Evolutionary conservation across 2,113 vertebrate genomes (phyloP).

Genomic region (Pseudopodoces humilis): DNA sequence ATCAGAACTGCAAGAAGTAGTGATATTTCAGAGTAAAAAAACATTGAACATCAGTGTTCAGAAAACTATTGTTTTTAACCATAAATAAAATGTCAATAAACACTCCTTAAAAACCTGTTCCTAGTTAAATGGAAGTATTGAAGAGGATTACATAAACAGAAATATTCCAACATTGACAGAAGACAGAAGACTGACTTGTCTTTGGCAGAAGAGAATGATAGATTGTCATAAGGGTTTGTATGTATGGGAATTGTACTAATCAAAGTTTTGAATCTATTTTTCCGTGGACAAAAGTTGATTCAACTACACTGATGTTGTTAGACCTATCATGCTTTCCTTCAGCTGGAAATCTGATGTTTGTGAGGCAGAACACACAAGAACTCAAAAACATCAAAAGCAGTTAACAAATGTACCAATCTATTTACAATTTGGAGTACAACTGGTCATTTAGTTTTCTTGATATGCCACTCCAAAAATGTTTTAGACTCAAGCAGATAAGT

Average conservation of each 20-base stretch:
- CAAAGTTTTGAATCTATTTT: not conserved
- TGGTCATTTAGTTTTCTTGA: not conserved
- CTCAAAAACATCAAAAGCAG: not conserved
- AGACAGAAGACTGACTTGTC: not conserved
- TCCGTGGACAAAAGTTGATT: not conserved
- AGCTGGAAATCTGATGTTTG: not conserved
- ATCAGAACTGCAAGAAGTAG: not conserved
- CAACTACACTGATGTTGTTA: not conserved
- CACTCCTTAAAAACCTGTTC: conserved; percentile 45
- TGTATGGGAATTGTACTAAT: not conserved
- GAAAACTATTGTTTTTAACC: not conserved
- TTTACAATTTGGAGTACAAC: not conserved
- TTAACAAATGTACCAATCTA: not conserved
- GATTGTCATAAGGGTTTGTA: not conserved
- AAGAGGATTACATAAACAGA: conserved; percentile 46
- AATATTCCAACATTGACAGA: conserved; percentile 52
- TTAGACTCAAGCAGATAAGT: not conserved
- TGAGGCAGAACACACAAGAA: not conserved
- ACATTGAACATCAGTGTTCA: not conserved
- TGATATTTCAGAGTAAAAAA: not conserved
- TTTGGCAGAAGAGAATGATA: not conserved
- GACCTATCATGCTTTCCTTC: not conserved
- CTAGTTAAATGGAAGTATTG: conserved; percentile 53
- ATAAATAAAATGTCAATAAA: not conserved
- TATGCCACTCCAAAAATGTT: not conserved